These are phyloP conservation scores for Anguilla pacifica DNA, from an alignment of 2,797 vertebrate genomes.

Conservation along the genomic window DNA sequence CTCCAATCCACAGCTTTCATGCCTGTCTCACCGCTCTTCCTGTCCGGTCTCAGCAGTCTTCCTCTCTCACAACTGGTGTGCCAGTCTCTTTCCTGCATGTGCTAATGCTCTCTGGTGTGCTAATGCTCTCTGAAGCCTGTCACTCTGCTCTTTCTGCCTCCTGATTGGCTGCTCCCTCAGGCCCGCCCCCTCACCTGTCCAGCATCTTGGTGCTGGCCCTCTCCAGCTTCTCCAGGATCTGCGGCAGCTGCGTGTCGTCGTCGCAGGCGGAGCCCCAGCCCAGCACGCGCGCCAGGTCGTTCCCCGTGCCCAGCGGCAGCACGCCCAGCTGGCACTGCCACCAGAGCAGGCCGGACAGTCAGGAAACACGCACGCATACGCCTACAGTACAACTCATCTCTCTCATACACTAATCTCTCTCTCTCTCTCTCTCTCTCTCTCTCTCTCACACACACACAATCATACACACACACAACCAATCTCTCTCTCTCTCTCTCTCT, in stretches of 20 bases:
- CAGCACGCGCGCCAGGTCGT: conserved; percentile 91
- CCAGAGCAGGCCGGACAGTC: neutral
- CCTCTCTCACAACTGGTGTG: neutral
- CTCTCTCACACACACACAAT: neutral
- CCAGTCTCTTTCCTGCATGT: neutral
- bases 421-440: neutral
- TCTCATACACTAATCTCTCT: too few relatives aligned
- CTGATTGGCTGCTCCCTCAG: neutral
- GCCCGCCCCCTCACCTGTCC: conserved; percentile 77
- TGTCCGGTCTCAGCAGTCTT: neutral
- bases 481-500: neutral
- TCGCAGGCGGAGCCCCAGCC: conserved; percentile 97
- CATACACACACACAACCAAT: neutral
- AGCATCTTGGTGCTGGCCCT: conserved; percentile 97
- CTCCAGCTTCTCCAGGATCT: conserved; percentile 96
- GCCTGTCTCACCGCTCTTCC: neutral
- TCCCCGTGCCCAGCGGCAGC: conserved; percentile 91
- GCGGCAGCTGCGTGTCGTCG: conserved; percentile 90
- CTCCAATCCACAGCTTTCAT: neutral
- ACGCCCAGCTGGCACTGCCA: conserved; percentile 92
- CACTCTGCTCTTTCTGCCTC: neutral
- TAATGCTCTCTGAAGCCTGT: neutral
- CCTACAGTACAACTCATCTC: neutral
- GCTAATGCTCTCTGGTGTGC: too few relatives aligned
- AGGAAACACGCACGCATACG: neutral